Evolutionary conservation across 2,888 invertebrate species (phyloP).

Genomic region (Lissocephala sabroskyi): DNA sequence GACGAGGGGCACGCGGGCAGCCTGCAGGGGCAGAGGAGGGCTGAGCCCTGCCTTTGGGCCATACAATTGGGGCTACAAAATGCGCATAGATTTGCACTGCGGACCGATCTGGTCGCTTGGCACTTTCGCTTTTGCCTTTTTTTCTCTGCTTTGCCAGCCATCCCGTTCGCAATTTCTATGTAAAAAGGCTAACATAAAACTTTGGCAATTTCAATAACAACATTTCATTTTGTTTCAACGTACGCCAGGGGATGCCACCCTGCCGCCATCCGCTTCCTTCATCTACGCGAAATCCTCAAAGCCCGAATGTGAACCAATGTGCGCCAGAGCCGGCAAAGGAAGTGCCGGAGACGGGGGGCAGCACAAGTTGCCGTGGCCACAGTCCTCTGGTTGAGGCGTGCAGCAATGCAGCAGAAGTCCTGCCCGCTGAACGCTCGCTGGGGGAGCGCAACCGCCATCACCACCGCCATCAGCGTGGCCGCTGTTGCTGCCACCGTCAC

Average conservation of each 20-base stretch:
- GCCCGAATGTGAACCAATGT: no score
- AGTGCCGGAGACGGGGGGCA: no score
- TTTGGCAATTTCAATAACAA: conserved; percentile 62
- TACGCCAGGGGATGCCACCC: no score
- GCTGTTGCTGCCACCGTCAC: not conserved
- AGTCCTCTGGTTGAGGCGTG: no score
- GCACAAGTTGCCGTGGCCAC: no score
- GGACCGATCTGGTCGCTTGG: no score
- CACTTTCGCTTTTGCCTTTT: no score
- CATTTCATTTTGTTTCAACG: conserved; percentile 47
- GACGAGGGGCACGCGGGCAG: no score
- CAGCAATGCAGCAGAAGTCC: conserved; percentile 25
- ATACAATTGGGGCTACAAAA: not conserved
- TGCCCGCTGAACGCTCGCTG: not conserved
- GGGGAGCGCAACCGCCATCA: not conserved
- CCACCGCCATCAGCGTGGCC: not conserved
- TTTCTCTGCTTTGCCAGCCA: no score
- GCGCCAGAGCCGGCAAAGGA: no score
- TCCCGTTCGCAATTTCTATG: conserved; percentile 43
- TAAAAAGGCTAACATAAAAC: conserved; percentile 56
- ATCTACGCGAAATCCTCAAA: no score
- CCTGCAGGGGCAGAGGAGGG: not conserved
- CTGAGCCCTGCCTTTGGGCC: conserved; percentile 6
- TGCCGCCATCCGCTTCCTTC: no score
- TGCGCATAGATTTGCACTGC: conserved; percentile 3